phyloP scores from a whole-genome alignment of 2,113 vertebrate genomes.

The Dryoscopus gambensis region DNA sequence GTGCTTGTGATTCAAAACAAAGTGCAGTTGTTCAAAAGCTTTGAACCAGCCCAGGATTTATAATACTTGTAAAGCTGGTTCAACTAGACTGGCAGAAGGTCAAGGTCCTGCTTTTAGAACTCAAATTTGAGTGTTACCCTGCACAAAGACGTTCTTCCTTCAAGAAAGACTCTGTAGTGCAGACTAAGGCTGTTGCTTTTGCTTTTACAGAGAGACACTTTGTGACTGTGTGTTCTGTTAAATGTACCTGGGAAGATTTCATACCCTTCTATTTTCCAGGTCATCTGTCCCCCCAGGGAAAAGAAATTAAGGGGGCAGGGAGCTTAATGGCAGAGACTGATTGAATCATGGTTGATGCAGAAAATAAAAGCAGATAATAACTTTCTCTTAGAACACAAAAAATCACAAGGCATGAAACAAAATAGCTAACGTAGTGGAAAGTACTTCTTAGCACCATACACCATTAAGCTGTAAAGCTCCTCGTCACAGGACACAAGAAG shows the following conservation, averaged over 20 bases:
- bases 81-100: neutral
- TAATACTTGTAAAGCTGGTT: conserved; percentile 10
- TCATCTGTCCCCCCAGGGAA: neutral
- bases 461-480: neutral
- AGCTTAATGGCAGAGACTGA: neutral
- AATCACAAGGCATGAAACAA: neutral
- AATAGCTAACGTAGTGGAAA: neutral
- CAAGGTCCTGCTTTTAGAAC: conserved; percentile 13
- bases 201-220: neutral
- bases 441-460: neutral
- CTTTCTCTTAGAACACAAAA: neutral
- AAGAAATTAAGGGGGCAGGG: neutral
- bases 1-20: neutral
- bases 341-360: neutral
- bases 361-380: neutral
- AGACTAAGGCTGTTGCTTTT: neutral
- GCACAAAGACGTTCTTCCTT: neutral
- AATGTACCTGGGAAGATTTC: neutral
- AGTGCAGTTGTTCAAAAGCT: neutral
- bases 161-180: neutral
- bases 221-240: neutral
- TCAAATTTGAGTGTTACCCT: neutral
- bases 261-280: neutral
- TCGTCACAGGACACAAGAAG: neutral
- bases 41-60: neutral